Conservation (phyloP, 2,113 vertebrate genomes). For the Gorsachius goisagi region DNA sequence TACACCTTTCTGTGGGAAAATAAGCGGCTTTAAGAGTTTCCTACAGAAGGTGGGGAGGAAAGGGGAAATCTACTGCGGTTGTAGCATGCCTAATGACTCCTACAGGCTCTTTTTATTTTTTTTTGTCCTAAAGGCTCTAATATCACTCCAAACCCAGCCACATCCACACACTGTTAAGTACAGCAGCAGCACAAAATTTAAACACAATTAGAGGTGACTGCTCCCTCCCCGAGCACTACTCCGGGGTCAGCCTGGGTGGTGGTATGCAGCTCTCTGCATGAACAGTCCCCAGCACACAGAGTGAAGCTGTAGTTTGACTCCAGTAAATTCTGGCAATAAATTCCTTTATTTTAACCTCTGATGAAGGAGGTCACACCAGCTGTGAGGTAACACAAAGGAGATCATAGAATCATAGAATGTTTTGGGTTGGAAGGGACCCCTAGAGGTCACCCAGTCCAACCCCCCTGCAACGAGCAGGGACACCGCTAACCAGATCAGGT, state of each 20-base stretch:
- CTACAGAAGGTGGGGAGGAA: background rate
- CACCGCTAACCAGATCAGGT: too few relatives aligned
- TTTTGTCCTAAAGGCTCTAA: background rate
- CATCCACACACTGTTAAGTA: background rate
- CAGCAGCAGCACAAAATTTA: background rate
- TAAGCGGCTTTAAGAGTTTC: background rate
- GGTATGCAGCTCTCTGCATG: background rate
- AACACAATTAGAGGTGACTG: background rate
- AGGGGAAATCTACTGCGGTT: background rate
- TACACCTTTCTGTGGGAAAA: background rate
- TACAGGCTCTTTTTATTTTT: background rate
- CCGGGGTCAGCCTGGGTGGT: background rate
- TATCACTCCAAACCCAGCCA: background rate
- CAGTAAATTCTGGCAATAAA: background rate
- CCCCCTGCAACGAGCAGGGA: too few relatives aligned
- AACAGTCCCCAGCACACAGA: background rate
- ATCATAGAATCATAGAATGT: background rate
- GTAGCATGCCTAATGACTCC: rapidly evolving
- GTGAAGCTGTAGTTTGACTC: background rate
- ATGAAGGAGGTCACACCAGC: background rate
- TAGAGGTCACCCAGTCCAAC: too few relatives aligned
- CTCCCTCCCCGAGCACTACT: background rate
- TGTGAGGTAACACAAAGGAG: background rate
- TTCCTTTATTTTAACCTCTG: background rate
- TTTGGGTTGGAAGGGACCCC: too few relatives aligned